Conservation (phyloP, 2,113 vertebrate genomes). For the Amia ocellicauda region DNA sequence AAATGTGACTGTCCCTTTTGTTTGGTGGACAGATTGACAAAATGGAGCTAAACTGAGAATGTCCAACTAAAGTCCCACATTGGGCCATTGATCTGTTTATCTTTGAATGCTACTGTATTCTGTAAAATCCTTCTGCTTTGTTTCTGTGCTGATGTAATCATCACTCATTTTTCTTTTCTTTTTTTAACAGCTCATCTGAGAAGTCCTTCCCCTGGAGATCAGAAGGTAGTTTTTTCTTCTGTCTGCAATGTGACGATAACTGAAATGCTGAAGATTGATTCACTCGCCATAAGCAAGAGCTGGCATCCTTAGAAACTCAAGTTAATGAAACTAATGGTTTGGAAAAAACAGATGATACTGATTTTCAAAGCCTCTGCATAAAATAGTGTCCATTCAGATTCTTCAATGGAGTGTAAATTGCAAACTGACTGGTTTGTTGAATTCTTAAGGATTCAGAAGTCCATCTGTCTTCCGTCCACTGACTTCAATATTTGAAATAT, state of each 20-base stretch:
- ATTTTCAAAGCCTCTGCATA: background rate
- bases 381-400: background rate
- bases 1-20: no score
- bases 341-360: background rate
- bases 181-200: conserved; percentile 86
- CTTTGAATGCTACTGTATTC: background rate
- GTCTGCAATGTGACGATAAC: background rate
- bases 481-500: no score
- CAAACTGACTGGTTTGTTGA: background rate
- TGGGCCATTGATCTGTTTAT: no score
- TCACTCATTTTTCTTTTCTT: conserved; percentile 24
- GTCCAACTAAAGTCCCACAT: no score
- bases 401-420: background rate
- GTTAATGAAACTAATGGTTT: background rate
- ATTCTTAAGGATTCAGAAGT: background rate
- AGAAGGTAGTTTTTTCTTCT: conserved; percentile 70
- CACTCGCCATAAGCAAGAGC: no score
- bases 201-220: conserved; percentile 96
- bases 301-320: no score
- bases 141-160: background rate
- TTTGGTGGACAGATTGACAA: no score
- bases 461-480: no score
- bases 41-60: no score
- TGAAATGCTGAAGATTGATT: no score
- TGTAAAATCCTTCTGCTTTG: background rate